Percentiles rank a stretch among this genome's conserved stretches.
phyloP scores from a whole-genome alignment of 2,797 vertebrate genomes.

The Ara ararauna region DNA sequence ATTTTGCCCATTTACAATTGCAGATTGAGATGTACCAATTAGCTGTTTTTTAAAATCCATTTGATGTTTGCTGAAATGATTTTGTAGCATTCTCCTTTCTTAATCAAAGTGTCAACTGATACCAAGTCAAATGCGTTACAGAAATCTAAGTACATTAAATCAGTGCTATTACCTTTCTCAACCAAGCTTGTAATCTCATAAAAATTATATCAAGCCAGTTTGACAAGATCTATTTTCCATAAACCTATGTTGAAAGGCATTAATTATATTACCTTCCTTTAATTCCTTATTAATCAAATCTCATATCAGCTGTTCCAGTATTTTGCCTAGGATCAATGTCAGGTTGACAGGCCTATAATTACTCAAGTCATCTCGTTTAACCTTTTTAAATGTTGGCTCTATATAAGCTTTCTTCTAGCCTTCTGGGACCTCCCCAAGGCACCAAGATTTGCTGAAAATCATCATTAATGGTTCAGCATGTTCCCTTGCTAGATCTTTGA shows the following conservation, averaged over 20 bases:
- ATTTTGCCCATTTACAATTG: background rate
- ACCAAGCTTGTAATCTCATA: slow-evolving; percentile 71
- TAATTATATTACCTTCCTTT: slow-evolving; percentile 76
- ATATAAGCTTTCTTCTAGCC: slow-evolving; percentile 64
- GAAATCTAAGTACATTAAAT: slow-evolving; percentile 57
- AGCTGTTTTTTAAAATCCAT: background rate
- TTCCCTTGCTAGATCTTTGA: slow-evolving; percentile 47
- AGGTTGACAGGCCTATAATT: slow-evolving; percentile 71
- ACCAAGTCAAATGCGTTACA: slow-evolving; percentile 58
- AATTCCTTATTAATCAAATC: slow-evolving; percentile 75
- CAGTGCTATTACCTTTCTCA: slow-evolving; percentile 67
- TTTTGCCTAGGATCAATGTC: slow-evolving; percentile 73
- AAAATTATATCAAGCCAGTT: slow-evolving; percentile 65
- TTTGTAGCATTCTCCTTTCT: slow-evolving; percentile 22
- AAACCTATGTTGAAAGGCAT: slow-evolving; percentile 70
- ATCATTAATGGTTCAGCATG: slow-evolving; percentile 59
- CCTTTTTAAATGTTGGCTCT: slow-evolving; percentile 70
- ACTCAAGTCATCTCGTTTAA: slow-evolving; percentile 67
- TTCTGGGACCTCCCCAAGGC: slow-evolving; percentile 61
- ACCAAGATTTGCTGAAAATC: slow-evolving; percentile 65
- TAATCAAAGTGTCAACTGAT: slow-evolving; percentile 44
- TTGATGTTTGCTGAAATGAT: slow-evolving; percentile 21
- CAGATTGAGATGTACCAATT: background rate
- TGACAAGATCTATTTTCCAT: slow-evolving; percentile 73
- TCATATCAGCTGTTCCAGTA: slow-evolving; percentile 72